A percentile compares a stretch with the other conserved stretches of the same genome.
phyloP scores from a whole-genome alignment of 2,797 vertebrate species.

The Heliangelus exortis region DNA sequence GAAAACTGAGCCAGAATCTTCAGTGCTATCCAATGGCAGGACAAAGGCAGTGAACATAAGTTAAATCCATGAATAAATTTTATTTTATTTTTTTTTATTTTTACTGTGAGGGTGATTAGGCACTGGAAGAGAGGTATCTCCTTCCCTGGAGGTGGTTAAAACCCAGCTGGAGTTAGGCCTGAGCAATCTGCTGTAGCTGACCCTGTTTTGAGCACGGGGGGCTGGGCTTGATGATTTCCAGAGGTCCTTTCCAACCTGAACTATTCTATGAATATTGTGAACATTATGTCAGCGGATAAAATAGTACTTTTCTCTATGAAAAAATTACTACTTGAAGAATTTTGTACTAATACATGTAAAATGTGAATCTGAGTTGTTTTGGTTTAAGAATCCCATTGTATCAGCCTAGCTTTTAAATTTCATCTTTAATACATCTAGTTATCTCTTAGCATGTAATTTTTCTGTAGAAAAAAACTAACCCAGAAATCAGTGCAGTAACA shows the following conservation, averaged over 20 bases:
- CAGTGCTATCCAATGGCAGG: not conserved
- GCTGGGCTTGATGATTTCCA: not conserved
- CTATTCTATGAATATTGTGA: not conserved
- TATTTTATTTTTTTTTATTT: not conserved
- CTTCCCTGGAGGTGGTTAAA: not conserved
- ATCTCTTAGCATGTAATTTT: not conserved
- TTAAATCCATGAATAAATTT: not conserved
- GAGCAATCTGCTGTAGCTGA: not conserved
- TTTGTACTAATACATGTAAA: not conserved
- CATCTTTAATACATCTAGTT: not conserved
- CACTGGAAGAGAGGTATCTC: not conserved
- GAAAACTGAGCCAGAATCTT: not conserved
- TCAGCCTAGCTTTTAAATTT: not conserved
- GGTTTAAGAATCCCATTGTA: not conserved
- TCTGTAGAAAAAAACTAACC: not conserved
- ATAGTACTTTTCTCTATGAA: not conserved
- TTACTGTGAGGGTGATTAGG: not conserved
- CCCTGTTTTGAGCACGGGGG: not conserved
- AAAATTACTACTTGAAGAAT: not conserved
- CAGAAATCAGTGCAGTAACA: not conserved
- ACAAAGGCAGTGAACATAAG: not conserved
- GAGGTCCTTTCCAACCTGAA: not conserved
- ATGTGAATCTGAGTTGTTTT: not conserved
- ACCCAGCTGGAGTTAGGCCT: not conserved
- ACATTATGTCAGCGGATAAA: not conserved